A percentile compares a stretch with the other conserved stretches of the same genome.
Conservation (phyloP, 2,797 vertebrate species). For the Uromys caudimaculatus region DNA sequence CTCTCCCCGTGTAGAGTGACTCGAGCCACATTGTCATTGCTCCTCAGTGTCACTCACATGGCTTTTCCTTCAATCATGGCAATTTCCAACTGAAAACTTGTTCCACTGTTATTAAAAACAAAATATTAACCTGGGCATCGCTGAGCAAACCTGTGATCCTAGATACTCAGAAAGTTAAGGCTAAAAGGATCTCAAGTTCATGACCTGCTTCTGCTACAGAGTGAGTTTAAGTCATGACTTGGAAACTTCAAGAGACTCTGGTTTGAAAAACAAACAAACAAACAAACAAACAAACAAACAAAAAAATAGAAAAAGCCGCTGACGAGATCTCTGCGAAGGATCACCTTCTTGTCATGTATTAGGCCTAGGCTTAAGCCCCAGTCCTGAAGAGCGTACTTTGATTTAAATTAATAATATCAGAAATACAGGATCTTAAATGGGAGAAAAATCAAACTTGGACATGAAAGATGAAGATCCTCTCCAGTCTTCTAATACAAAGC, state of each 20-base stretch:
- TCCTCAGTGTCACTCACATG: neutral
- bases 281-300: no score
- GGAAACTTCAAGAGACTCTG: neutral
- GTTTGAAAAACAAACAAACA: neutral
- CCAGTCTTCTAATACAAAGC: neutral
- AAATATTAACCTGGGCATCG: neutral
- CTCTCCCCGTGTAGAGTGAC: neutral
- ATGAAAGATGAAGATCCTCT: neutral
- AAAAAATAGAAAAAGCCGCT: neutral
- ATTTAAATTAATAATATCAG: conserved; percentile 1
- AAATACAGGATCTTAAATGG: neutral
- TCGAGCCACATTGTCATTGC: neutral
- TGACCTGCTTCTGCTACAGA: neutral
- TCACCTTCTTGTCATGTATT: no score
- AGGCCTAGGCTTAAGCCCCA: neutral
- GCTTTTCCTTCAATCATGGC: neutral
- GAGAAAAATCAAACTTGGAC: neutral
- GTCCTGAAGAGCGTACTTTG: neutral
- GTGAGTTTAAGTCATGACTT: neutral
- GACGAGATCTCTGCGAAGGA: no score
- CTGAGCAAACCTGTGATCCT: neutral
- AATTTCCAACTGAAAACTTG: neutral
- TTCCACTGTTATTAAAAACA: neutral
- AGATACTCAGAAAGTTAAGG: neutral
- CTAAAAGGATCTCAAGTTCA: neutral